phyloP scores from a whole-genome alignment of 2,888 invertebrate genomes.

The Ptychoptera albimana region DNA sequence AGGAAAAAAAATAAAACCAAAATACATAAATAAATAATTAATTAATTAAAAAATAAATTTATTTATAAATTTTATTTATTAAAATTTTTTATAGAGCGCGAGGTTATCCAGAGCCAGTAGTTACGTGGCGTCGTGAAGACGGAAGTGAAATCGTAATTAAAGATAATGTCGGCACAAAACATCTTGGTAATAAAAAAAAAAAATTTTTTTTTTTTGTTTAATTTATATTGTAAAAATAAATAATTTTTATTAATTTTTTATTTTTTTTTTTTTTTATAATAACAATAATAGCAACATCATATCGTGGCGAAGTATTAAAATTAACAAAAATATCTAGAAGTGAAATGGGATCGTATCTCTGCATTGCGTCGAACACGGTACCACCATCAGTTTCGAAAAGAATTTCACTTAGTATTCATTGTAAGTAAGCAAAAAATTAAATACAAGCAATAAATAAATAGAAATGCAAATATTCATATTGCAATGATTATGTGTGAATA shows the following conservation, averaged over 20 bases:
- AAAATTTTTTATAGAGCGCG: constrained; percentile 36
- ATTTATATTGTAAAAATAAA: background rate
- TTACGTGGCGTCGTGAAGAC: constrained; percentile 75
- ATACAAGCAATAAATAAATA: background rate
- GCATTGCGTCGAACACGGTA: constrained; percentile 77
- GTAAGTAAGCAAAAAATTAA: constrained; percentile 43
- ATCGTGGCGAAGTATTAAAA: constrained; percentile 59
- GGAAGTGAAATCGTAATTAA: constrained; percentile 63
- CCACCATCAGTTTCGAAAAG: constrained; percentile 81
- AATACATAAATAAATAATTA: too few relatives aligned
- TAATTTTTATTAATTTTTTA: background rate
- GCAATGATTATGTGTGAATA: too few relatives aligned
- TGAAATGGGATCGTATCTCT: constrained; percentile 83
- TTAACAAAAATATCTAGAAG: constrained; percentile 68
- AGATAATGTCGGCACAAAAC: constrained; percentile 47
- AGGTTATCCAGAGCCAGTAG: constrained; percentile 63
- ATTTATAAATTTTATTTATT: background rate
- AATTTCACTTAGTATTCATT: constrained; percentile 75
- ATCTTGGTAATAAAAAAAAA: constrained; percentile 34
- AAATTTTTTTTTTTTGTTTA: background rate
- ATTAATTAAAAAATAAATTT: too few relatives aligned
- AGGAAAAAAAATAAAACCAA: too few relatives aligned
- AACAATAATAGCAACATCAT: constrained; percentile 27
- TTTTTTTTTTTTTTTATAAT: constrained; percentile 7
- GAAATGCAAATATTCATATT: too few relatives aligned